Base-by-base conservation (phyloP, 1,140 invertebrate genomes). In the Drosophila murphyi region DNA sequence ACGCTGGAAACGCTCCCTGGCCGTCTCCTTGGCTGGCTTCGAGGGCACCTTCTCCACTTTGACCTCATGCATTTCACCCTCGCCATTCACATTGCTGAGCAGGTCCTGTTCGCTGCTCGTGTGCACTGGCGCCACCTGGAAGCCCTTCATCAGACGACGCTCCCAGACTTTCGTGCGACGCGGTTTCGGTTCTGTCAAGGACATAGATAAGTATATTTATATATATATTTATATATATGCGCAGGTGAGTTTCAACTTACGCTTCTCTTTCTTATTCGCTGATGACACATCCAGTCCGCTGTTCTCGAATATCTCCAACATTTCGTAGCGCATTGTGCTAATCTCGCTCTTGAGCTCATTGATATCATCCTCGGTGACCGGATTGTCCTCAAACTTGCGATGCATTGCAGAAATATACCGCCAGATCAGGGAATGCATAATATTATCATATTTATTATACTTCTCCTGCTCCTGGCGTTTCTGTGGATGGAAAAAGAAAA, bases 281-380 rank as follows among this genome's bases (percentile, higher is more conserved):
- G 93, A 94, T 2, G 94, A 95, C 0, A 96, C 94, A 88, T 97
- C 95, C 95, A 97, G 96, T 31, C 96, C 96, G 78, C 96, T 97
- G 87, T 93, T 95, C 56, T 95, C 94, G 34, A 98, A 95, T 12
- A 98, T 95, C 79, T 98, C 97, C 0, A 98, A 93, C 68, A 98
- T 94, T 92, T 98, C 97, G 87, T 96, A 97, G 76, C 96, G 94
- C 93, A 97, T 95, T 0, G 96, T 94, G 0, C 96, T 96, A 12
- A 98, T 96, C 78, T 98, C 97, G 82, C 96, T 96, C 91, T 98
- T 98, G 1, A 99, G 94, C 93, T 99, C 98, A 78, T 98, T 98
- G 52, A 98, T 95, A 80, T 98, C 96, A 79, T 98, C 97, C 91
- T 98, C 97, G 10, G 97, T 98, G 0, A 98, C 97, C 0, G 95